Base-by-base conservation (phyloP, 2,888 invertebrate species). In the Andricus curvator region DNA sequence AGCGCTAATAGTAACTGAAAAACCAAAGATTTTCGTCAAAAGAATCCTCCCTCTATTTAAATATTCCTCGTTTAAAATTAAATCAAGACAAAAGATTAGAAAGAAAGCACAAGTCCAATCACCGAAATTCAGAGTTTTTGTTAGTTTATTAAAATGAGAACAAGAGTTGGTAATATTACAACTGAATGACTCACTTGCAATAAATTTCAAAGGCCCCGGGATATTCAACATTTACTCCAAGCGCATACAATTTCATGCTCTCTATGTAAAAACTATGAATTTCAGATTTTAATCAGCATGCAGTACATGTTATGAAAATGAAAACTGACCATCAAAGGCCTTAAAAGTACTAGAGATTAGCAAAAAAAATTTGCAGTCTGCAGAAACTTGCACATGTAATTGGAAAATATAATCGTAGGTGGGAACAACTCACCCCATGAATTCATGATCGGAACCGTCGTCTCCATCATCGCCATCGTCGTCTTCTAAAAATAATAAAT, bases 381-480 rank as follows among this genome's bases (percentile, higher is more conserved):
- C 56, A 74, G 22, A 33, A 60, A 29, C n/a, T 56, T 60, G 15
- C 51, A n/a, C 29, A n/a, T 74, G 11, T 64, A 64, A 25, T 8
- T 29, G 2, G 25, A 17, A 51, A 51, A 33, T 33, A 37, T 51
- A 60, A 74, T 25, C 33, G 48, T 17, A 20, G 5, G 2, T 22
- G 13, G 2, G 37, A 74, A n/a, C 15, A 87, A 90, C 91, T 91
- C 88, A 92, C 90, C 91, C 92, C 80, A 89, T 85, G 83, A 91
- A 91, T 76, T 92, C 92, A 85, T 92, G 92, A 84, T 93, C 92
- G 48, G 92, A 92, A 82, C 89, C 90, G 56, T 92, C 92, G 66
- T 93, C 92, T 29, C 85, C 90, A 78, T 93, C 92, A 81, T 93
- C 92, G 48, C 86, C 89, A 80, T 93, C 92, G 83, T 92, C 92